These are phyloP conservation scores for Amphiprion clarkii DNA, from an alignment of 2,797 vertebrate genomes.

Conservation along the genomic window DNA sequence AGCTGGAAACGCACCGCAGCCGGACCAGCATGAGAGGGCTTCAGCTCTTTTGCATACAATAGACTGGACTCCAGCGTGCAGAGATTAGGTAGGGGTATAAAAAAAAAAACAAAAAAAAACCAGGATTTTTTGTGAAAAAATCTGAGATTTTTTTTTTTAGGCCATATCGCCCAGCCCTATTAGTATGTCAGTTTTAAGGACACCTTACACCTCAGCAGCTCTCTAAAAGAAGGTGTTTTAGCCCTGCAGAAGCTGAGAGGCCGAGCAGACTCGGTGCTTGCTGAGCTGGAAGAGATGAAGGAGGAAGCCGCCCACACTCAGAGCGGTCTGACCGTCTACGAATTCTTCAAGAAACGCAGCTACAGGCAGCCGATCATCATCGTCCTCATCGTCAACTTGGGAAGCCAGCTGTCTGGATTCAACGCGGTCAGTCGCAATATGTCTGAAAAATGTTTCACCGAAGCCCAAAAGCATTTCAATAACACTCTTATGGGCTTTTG, in stretches of 20 bases:
- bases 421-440: conserved; percentile 74
- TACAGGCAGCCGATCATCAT: conserved; percentile 81
- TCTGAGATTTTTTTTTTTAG: too few relatives aligned
- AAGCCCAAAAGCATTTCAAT: not conserved
- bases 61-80: too few relatives aligned
- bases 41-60: too few relatives aligned
- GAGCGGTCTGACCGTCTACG: conserved; percentile 68
- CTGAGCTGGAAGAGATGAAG: conserved; percentile 82
- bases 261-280: conserved; percentile 54
- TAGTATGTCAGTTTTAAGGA: not conserved
- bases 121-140: too few relatives aligned
- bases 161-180: too few relatives aligned
- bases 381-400: conserved; percentile 78
- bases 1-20: too few relatives aligned
- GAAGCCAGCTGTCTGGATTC: conserved; percentile 81
- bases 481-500: too few relatives aligned
- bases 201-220: not conserved
- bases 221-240: conserved; percentile 25
- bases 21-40: too few relatives aligned
- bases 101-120: too few relatives aligned
- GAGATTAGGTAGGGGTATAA: too few relatives aligned
- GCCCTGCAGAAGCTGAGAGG: conserved; percentile 78
- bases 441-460: not conserved
- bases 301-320: conserved; percentile 77
- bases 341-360: conserved; percentile 80